Evolutionary conservation across 2,797 vertebrate species (phyloP).

Genomic region (Diplodus sargus): DNA sequence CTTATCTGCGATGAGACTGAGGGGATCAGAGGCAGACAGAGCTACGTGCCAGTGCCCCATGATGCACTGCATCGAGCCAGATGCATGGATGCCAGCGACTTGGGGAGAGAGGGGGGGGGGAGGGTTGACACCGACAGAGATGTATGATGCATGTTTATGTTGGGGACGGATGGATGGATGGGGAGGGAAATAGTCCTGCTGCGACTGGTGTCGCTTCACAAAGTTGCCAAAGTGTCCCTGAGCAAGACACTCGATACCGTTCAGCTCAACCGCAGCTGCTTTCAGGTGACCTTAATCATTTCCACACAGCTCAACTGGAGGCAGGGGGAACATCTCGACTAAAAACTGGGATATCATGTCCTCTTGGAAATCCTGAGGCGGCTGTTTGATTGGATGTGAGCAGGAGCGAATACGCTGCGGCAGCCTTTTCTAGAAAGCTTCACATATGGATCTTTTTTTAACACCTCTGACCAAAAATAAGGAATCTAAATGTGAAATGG

Average conservation of each 20-base stretch:
- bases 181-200: neutral
- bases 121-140: conserved; percentile 17
- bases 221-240: conserved; percentile 25
- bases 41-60: conserved; percentile 61
- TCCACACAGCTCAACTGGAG: conserved; percentile 23
- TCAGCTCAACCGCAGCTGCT: conserved; percentile 22
- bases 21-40: conserved; percentile 70
- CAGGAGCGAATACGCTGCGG: too few species aligned
- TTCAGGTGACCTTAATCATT: conserved; percentile 37
- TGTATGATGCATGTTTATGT: neutral
- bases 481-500: too few species aligned
- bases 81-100: conserved; percentile 56
- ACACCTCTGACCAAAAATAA: too few species aligned
- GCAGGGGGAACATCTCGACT: conserved; percentile 1
- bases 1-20: conserved; percentile 67
- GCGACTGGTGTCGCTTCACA: neutral
- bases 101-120: too few species aligned
- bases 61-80: conserved; percentile 67
- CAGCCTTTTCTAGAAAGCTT: too few species aligned
- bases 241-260: conserved; percentile 3
- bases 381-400: conserved; percentile 9
- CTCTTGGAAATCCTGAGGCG: conserved; percentile 24
- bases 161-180: neutral
- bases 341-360: neutral
- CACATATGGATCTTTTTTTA: too few species aligned